These are phyloP conservation scores for Zenarchopterus dispar DNA, from an alignment of 2,797 vertebrate species.

Conservation along the genomic window DNA sequence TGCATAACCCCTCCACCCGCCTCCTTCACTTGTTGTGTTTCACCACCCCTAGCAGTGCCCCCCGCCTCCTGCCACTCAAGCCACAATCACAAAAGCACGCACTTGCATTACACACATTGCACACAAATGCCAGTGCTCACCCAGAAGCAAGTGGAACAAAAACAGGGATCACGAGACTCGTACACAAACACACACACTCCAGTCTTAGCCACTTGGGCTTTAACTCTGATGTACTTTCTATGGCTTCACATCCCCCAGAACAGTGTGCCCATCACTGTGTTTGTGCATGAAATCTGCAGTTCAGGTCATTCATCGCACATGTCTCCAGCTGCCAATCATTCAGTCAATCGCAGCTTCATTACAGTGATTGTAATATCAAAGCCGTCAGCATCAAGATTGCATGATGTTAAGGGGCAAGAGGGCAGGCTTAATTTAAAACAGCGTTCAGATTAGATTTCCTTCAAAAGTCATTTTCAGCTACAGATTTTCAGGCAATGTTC, in stretches of 20 bases:
- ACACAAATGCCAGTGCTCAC: conserved; percentile 70
- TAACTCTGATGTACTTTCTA: conserved; percentile 64
- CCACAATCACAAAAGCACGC: conserved; percentile 52
- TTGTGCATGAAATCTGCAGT: conserved; percentile 44
- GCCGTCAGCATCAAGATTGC: conserved; percentile 61
- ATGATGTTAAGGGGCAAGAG: conserved; percentile 54
- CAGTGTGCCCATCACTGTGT: conserved; percentile 57
- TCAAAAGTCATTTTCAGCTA: conserved; percentile 69
- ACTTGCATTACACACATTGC: conserved; percentile 47
- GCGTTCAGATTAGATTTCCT: conserved; percentile 70
- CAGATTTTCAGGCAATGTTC: conserved; percentile 54
- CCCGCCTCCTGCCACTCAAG: conserved; percentile 67
- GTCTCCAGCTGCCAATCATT: conserved; percentile 81
- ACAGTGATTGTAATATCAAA: conserved; percentile 78
- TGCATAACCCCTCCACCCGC: not conserved
- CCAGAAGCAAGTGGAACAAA: conserved; percentile 57
- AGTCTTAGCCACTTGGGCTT: conserved; percentile 34
- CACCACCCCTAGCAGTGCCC: conserved; percentile 61
- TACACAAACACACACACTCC: conserved; percentile 29
- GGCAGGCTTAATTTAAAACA: conserved; percentile 73
- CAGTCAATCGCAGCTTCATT: conserved; percentile 80
- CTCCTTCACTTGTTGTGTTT: conserved; percentile 57
- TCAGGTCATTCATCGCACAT: conserved; percentile 71
- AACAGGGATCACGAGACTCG: conserved; percentile 30
- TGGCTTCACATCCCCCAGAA: conserved; percentile 60